These are phyloP conservation scores for Oxygymnocypris stewartii DNA, from an alignment of 2,113 vertebrate genomes.

Conservation along the genomic window DNA sequence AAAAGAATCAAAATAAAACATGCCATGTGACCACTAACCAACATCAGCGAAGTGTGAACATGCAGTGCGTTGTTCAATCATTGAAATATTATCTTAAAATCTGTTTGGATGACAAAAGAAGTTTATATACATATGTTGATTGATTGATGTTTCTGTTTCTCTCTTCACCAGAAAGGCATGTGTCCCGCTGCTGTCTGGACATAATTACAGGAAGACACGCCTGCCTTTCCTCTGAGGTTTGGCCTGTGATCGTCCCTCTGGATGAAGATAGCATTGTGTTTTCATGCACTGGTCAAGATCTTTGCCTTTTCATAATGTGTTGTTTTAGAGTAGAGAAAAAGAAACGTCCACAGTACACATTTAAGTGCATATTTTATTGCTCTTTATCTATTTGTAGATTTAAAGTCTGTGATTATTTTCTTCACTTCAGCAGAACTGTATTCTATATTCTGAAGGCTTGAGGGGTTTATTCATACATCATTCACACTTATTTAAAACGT, in stretches of 20 bases:
- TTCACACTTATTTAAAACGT: not conserved
- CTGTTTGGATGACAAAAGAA: not conserved
- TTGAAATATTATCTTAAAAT: not conserved
- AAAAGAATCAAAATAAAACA: too few relatives aligned
- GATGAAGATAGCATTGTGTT: not conserved
- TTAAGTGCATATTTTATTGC: not conserved
- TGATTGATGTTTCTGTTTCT: not conserved
- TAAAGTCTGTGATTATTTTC: not conserved
- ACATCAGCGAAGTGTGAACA: too few relatives aligned
- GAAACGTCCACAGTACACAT: not conserved
- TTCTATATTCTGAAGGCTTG: not conserved
- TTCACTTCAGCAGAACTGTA: not conserved
- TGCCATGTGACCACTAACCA: too few relatives aligned
- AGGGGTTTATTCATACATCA: not conserved
- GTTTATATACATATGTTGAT: not conserved
- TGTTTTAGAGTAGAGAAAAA: not conserved
- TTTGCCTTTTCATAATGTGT: not conserved
- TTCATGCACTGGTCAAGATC: not conserved
- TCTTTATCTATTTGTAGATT: not conserved
- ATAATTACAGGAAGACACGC: constrained; percentile 32
- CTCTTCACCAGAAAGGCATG: not conserved
- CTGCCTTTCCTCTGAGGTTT: not conserved
- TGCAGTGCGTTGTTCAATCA: not conserved
- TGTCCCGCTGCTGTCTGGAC: not conserved
- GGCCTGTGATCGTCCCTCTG: not conserved